A percentile compares a stretch with the other conserved stretches of the same genome.
Evolutionary conservation across 92 coral and sea anemone species (phyloP).

Genomic region (Muricea muricata): DNA sequence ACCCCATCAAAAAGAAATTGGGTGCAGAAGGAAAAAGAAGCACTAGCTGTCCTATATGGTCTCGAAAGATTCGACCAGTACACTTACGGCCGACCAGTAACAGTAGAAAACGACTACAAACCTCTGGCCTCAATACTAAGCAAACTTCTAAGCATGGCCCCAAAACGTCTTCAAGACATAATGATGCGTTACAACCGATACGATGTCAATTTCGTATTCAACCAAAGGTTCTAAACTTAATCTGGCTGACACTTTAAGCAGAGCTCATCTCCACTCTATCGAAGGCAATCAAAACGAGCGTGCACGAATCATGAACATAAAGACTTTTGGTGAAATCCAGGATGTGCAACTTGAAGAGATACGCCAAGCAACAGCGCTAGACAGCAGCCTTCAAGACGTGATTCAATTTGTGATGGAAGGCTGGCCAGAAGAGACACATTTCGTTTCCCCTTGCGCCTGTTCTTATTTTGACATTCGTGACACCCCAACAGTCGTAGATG

Average conservation of each 20-base stretch:
- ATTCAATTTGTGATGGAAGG: constrained; percentile 46
- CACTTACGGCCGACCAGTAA: constrained; percentile 48
- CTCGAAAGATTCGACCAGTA: constrained; percentile 68
- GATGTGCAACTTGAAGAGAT: constrained; percentile 55
- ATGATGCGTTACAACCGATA: constrained; percentile 5
- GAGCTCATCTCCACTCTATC: constrained; percentile 69
- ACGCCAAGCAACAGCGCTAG: constrained; percentile 48
- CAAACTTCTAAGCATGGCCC: constrained; percentile 62
- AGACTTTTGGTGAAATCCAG: constrained; percentile 46
- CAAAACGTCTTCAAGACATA: constrained; percentile 58
- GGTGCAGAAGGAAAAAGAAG: constrained; percentile 70
- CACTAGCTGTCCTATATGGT: constrained; percentile 43
- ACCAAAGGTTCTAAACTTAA: constrained; percentile 26
- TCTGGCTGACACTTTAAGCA: constrained; percentile 66
- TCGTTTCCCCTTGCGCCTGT: neutral
- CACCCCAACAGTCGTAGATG: constrained; percentile 36
- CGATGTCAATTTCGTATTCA: constrained; percentile 52
- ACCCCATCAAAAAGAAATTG: constrained; percentile 53
- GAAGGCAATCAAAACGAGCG: constrained; percentile 54
- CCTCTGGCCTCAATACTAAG: constrained; percentile 52
- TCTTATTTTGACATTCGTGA: constrained; percentile 53
- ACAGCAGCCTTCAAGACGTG: constrained; percentile 40
- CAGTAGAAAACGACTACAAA: constrained; percentile 9
- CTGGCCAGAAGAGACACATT: constrained; percentile 55
- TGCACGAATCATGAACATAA: constrained; percentile 54